Evolutionary conservation across 2,113 vertebrate species (phyloP).

Genomic region (Trichechus manatus): DNA sequence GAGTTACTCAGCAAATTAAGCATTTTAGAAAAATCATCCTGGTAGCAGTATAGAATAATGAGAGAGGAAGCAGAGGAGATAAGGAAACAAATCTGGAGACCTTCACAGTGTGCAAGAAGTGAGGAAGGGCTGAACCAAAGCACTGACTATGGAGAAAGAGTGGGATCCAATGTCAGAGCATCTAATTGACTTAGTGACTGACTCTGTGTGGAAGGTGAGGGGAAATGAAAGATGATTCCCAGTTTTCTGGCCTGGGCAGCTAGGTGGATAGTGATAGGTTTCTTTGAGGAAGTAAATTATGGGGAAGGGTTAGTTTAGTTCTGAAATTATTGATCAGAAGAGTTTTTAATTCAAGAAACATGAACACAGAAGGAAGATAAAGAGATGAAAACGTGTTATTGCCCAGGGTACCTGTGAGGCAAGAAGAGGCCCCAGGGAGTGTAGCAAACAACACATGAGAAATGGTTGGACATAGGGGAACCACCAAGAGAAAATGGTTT

Average conservation of each 20-base stretch:
- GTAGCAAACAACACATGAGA: background rate
- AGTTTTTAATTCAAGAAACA: background rate
- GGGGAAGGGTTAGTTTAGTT: background rate
- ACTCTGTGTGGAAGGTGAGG: rapidly evolving
- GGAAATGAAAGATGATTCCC: background rate
- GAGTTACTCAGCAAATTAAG: background rate
- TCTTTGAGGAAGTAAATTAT: background rate
- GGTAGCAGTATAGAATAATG: background rate
- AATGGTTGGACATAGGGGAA: background rate
- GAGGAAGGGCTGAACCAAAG: background rate
- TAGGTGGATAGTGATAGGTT: background rate
- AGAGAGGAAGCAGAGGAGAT: background rate
- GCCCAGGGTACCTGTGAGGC: background rate
- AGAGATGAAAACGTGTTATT: background rate
- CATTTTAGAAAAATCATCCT: slow-evolving; percentile 19
- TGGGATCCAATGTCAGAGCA: background rate
- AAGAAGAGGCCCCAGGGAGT: background rate
- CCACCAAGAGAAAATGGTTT: background rate
- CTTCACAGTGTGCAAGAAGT: too few species aligned
- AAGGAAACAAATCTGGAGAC: background rate
- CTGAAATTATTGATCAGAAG: background rate
- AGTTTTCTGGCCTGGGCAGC: background rate
- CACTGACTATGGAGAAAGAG: background rate
- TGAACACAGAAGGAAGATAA: background rate
- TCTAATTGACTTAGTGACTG: background rate